phyloP scores from a whole-genome alignment of 92 coral and sea anemone genomes.

The Montipora capitata region DNA sequence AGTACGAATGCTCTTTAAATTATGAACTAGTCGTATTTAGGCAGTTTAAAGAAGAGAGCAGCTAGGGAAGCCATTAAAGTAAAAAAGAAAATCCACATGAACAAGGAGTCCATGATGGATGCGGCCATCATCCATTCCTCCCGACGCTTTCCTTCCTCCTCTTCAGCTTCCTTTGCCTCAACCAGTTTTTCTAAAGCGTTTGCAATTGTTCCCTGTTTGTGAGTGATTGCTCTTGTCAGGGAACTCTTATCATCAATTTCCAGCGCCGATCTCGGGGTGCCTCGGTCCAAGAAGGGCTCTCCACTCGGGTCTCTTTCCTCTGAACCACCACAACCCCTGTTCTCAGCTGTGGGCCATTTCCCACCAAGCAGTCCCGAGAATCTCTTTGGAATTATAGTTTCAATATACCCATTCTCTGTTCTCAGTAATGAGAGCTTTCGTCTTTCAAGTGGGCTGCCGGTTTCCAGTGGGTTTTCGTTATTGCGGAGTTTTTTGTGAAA shows the following conservation, averaged over 20 bases:
- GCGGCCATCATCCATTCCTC: slow-evolving; percentile 99
- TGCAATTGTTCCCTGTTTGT: slow-evolving; percentile 88
- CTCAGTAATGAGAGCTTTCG: slow-evolving; percentile 20
- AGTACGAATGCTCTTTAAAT: too few species aligned
- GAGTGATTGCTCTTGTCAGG: slow-evolving; percentile 72
- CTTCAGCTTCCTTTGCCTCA: slow-evolving; percentile 81
- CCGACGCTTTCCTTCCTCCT: slow-evolving; percentile 84
- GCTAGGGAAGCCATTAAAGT: slow-evolving; percentile 77
- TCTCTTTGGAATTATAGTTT: slow-evolving; percentile 50
- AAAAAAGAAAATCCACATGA: slow-evolving; percentile 88
- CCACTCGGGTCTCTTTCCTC: slow-evolving; percentile 13
- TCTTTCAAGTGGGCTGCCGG: slow-evolving; percentile 26
- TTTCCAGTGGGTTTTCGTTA: slow-evolving; percentile 53
- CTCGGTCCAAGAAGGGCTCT: slow-evolving; percentile 8
- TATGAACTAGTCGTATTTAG: slow-evolving; percentile 29
- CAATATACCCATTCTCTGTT: slow-evolving; percentile 65
- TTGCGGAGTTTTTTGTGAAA: slow-evolving; percentile 75
- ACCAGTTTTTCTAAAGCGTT: slow-evolving; percentile 82
- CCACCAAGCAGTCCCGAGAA: slow-evolving; percentile 25
- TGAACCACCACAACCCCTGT: not conserved
- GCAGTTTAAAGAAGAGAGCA: slow-evolving; percentile 70
- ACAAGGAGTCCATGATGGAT: slow-evolving; percentile 89
- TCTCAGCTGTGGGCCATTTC: slow-evolving; percentile 30
- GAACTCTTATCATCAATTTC: slow-evolving; percentile 6
- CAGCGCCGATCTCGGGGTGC: slow-evolving; percentile 2